phyloP scores from a whole-genome alignment of 2,888 invertebrate genomes.

The Drosophila tripunctata region DNA sequence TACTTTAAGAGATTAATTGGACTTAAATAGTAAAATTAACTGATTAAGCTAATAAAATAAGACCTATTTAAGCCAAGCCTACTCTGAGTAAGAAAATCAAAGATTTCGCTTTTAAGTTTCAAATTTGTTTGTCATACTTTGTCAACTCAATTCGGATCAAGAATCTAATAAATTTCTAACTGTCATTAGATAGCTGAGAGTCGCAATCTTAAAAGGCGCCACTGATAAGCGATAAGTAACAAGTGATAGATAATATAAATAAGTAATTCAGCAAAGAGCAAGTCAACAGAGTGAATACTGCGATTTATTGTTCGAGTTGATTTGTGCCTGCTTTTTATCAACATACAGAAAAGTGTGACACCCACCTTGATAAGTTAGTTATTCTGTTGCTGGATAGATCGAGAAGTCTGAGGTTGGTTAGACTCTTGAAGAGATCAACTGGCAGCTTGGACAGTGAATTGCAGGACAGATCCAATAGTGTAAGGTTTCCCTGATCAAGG shows the following conservation, averaged over 20 bases:
- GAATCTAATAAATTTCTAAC: background rate
- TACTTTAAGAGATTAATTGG: too few relatives aligned
- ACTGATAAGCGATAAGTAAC: slow-evolving; percentile 14
- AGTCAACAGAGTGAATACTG: background rate
- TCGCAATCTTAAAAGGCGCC: slow-evolving; percentile 11
- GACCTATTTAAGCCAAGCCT: too few relatives aligned
- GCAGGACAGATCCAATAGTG: slow-evolving; percentile 30
- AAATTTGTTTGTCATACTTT: too few relatives aligned
- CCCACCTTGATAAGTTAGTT: slow-evolving; percentile 86
- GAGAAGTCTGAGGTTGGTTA: slow-evolving; percentile 86
- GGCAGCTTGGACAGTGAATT: slow-evolving; percentile 39
- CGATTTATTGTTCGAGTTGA: slow-evolving; percentile 7
- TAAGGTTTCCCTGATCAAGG: slow-evolving; percentile 47
- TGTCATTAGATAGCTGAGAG: background rate
- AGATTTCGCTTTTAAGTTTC: too few relatives aligned
- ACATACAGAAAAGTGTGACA: slow-evolving; percentile 2
- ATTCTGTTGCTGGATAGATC: slow-evolving; percentile 88
- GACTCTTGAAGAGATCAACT: slow-evolving; percentile 78
- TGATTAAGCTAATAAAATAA: too few relatives aligned
- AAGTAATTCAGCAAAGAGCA: background rate
- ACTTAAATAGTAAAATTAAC: too few relatives aligned
- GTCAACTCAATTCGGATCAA: too few relatives aligned
- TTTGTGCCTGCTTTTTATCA: slow-evolving; percentile 32
- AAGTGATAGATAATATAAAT: slow-evolving; percentile 2
- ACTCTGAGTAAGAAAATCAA: too few relatives aligned